Evolutionary conservation across 2,797 vertebrate species (phyloP).

Genomic region (Sebastiscus tertius): DNA sequence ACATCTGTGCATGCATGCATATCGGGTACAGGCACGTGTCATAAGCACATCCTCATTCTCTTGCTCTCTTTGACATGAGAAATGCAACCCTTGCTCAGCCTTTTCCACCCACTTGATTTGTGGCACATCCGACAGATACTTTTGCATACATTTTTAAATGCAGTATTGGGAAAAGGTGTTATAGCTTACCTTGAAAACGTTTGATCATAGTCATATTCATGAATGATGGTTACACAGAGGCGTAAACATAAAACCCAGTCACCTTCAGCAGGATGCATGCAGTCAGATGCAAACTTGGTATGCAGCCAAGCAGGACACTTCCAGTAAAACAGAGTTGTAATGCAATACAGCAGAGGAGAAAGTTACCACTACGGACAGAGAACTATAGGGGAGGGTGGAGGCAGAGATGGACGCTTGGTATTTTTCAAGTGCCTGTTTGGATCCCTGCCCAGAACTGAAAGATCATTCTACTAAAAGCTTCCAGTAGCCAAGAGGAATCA

Average conservation of each 20-base stretch:
- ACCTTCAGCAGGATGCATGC: constrained; percentile 30
- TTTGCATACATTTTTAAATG: neutral
- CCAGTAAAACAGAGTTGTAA: constrained; percentile 62
- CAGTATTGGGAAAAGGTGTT: neutral
- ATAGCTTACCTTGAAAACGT: constrained; percentile 25
- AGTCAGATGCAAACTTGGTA: constrained; percentile 37
- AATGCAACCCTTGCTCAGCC: neutral
- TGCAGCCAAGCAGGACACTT: constrained; percentile 53
- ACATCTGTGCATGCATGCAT: neutral
- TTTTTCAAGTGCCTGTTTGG: constrained; percentile 66
- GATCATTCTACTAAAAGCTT: constrained; percentile 72
- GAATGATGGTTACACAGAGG: neutral
- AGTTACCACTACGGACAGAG: constrained; percentile 34
- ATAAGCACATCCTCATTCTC: constrained; percentile 4
- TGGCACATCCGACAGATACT: neutral
- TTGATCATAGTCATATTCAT: constrained; percentile 26
- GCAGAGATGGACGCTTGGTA: constrained; percentile 31
- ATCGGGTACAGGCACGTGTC: neutral
- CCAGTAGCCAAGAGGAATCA: constrained; percentile 52
- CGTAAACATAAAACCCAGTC: constrained; percentile 36
- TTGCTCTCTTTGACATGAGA: neutral
- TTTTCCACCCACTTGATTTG: constrained; percentile 2
- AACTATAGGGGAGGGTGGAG: neutral
- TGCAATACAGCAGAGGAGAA: constrained; percentile 36
- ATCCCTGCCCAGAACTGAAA: constrained; percentile 66